phyloP scores from a whole-genome alignment of 2,888 invertebrate genomes.

The Sinodicranocentrus sp. region DNA sequence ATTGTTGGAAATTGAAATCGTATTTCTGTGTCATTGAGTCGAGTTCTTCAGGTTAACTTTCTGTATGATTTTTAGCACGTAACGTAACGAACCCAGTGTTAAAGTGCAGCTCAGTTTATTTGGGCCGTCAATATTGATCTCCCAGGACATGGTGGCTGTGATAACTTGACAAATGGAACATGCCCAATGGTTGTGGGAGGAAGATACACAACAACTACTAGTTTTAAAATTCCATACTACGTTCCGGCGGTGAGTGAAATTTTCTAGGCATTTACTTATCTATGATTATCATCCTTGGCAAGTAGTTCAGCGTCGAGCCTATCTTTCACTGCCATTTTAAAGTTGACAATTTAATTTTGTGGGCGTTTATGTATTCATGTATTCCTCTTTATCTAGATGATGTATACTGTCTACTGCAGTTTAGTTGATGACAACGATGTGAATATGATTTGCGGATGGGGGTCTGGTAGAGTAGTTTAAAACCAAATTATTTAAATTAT shows the following conservation, averaged over 20 bases:
- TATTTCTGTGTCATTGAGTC: too few relatives aligned
- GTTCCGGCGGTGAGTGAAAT: slow-evolving; percentile 48
- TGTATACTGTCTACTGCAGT: slow-evolving; percentile 41
- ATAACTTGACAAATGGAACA: slow-evolving; percentile 29
- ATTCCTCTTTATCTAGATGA: too few relatives aligned
- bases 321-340: too few relatives aligned
- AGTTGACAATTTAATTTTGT: too few relatives aligned
- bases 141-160: slow-evolving; percentile 56
- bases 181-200: slow-evolving; percentile 40
- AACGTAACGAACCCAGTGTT: slow-evolving; percentile 30
- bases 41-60: not conserved
- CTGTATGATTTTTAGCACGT: slow-evolving; percentile 25
- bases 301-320: too few relatives aligned
- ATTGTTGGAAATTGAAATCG: not conserved
- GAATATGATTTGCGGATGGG: slow-evolving; percentile 55
- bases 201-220: slow-evolving; percentile 34
- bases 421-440: slow-evolving; percentile 44
- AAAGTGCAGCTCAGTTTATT: slow-evolving; percentile 50
- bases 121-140: slow-evolving; percentile 52
- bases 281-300: too few relatives aligned
- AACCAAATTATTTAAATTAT: too few relatives aligned
- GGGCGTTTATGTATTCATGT: too few relatives aligned
- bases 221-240: slow-evolving; percentile 51
- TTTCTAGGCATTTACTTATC: not conserved
- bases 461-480: not conserved